phyloP scores from a whole-genome alignment of 1,140 invertebrate genomes.

The Trichogramma pretiosum region DNA sequence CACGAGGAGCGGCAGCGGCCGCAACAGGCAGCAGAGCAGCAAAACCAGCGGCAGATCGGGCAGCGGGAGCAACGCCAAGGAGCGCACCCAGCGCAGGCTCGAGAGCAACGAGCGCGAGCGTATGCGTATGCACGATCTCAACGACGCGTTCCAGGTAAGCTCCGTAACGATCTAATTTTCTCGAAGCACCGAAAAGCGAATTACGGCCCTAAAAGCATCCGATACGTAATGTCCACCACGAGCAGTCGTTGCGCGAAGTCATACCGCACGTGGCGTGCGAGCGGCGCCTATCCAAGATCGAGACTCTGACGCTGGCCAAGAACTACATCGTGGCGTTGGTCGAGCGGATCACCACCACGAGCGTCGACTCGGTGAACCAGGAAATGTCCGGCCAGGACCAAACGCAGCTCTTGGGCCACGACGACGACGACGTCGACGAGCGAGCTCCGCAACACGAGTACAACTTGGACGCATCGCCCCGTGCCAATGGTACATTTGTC shows the following conservation, averaged over 20 bases:
- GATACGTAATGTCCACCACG: no score
- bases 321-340: slow-evolving; percentile 90
- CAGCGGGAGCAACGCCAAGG: slow-evolving; percentile 39
- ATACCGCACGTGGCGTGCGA: slow-evolving; percentile 88
- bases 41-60: not conserved
- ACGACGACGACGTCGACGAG: not conserved
- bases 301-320: slow-evolving; percentile 83
- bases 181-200: no score
- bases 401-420: not conserved
- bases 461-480: no score
- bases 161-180: not conserved
- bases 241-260: slow-evolving; percentile 73
- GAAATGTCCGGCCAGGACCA: not conserved
- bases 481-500: not conserved
- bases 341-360: slow-evolving; percentile 72
- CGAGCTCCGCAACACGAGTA: no score
- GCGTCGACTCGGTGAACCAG: slow-evolving; percentile 43
- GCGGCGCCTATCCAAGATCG: slow-evolving; percentile 78
- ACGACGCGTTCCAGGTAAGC: slow-evolving; percentile 80
- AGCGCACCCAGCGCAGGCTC: slow-evolving; percentile 73
- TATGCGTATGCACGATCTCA: slow-evolving; percentile 86
- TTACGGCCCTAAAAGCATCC: no score
- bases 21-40: not conserved
- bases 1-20: not conserved
- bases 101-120: slow-evolving; percentile 88